These are phyloP conservation scores for Sinocyclocheilus maitianheensis DNA, from an alignment of 2,113 vertebrate species.

Conservation along the genomic window DNA sequence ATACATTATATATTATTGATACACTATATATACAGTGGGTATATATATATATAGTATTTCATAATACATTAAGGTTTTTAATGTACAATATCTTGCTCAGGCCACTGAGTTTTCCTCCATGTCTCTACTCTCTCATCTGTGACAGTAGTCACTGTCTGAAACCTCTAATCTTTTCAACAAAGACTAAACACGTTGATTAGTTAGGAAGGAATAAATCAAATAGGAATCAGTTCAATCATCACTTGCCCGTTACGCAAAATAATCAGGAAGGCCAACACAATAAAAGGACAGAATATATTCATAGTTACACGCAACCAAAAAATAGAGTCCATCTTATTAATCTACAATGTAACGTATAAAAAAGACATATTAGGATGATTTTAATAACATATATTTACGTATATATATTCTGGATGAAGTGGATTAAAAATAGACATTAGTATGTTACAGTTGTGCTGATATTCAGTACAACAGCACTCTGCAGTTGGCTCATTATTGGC, in stretches of 20 bases:
- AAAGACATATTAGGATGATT: neutral
- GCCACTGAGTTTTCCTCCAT: neutral
- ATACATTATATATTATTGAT: too few species aligned
- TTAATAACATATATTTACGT: neutral
- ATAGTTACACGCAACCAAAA: neutral
- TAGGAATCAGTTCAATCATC: conserved; percentile 76
- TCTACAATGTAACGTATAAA: neutral
- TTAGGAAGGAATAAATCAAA: conserved; percentile 49
- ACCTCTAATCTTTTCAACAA: conserved; percentile 60
- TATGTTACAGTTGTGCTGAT: neutral
- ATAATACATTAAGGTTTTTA: neutral
- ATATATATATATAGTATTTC: neutral
- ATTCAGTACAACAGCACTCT: neutral
- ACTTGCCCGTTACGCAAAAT: conserved; percentile 66
- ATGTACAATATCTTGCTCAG: neutral
- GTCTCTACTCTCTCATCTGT: conserved; percentile 13
- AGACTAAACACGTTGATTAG: neutral
- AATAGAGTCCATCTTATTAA: neutral
- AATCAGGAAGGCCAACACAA: conserved; percentile 4
- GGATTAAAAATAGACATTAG: neutral
- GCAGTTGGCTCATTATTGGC: neutral
- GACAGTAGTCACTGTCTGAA: conserved; percentile 62
- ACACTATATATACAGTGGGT: too few species aligned
- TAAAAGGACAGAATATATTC: neutral
- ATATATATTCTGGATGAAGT: neutral